Conservation (phyloP, 1,140 invertebrate species). For the Leptinotarsa lineolata region DNA sequence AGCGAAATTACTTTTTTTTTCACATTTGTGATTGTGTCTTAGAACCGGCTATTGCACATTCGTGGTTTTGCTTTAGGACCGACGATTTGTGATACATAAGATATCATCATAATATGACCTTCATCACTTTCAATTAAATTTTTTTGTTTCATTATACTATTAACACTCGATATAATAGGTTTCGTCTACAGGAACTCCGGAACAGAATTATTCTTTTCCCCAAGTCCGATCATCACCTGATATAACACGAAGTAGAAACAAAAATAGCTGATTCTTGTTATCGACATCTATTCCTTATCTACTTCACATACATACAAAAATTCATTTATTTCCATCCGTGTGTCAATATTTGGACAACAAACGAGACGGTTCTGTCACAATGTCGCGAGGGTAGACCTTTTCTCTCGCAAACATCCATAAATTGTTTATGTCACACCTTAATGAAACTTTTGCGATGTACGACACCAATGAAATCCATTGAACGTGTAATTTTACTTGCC, state of each 20-base stretch:
- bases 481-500: neutral
- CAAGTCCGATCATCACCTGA: no score
- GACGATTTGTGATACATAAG: no score
- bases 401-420: constrained; percentile 23
- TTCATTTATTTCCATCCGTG: neutral
- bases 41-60: no score
- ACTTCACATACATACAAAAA: neutral
- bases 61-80: no score
- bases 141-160: no score
- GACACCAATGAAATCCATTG: constrained; percentile 5
- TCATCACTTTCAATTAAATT: no score
- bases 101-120: no score
- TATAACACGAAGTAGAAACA: neutral
- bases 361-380: constrained; percentile 12
- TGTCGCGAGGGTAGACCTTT: neutral
- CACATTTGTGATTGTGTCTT: no score
- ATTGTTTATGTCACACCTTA: constrained; percentile 26
- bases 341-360: constrained; percentile 22
- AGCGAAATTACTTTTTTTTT: no score
- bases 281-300: neutral
- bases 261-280: neutral
- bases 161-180: no score
- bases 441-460: constrained; percentile 21
- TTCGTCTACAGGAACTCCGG: no score
- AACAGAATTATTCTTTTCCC: no score